Base-by-base conservation (phyloP, 2,888 invertebrate species). In the Thymelicus sylvestris region DNA sequence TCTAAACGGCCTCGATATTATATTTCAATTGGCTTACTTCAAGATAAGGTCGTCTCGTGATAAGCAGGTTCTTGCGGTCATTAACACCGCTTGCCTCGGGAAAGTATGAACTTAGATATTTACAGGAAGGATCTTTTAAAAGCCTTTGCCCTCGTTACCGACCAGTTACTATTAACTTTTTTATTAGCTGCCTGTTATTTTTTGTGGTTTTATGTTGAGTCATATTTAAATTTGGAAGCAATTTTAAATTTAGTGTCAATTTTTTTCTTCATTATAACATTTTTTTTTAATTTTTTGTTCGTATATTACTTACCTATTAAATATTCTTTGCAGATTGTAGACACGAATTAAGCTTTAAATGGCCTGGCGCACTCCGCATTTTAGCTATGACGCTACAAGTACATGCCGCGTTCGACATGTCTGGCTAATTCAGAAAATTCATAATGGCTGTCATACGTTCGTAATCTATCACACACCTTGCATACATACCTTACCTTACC, bases 11-110 rank as follows among this genome's bases (percentile, higher is more conserved):
- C 12, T 57, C 24, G 7, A 55, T 41, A 44, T 52, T 55, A 71
- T 65, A 76, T 76, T 75, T 76, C 77, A 76, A 75, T 80, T 79
- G 77, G 75, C 77, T 79, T 79, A 79, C 77, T 78, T 78, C 74
- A 57, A 38, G 83, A 83, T 83, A 80, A 81, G 77, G 74, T 74
- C 71, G 71, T 81, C 74, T 74, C 71, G 71, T 81, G 81, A 83
- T 81, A 82, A 82, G 81, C 82, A 78, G 81, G 82, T 82, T 82
- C 78, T 72, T 71, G 79, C 73, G 85, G 84, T 85, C 83, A 75
- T 82, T 83, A 80, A 81, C 85, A 78, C 78, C 74, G 71, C 70
- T 62, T 64, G 73, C 67, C 72, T 74, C 62, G 67, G 41, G 71
- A 71, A 67, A 71, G 71, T 71, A 71, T 48, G 67, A 44, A 65